Evolutionary conservation across 2,888 invertebrate species (phyloP), one percentile per base, ranked within the genome.

Genomic region (Noctua pronuba): DNA sequence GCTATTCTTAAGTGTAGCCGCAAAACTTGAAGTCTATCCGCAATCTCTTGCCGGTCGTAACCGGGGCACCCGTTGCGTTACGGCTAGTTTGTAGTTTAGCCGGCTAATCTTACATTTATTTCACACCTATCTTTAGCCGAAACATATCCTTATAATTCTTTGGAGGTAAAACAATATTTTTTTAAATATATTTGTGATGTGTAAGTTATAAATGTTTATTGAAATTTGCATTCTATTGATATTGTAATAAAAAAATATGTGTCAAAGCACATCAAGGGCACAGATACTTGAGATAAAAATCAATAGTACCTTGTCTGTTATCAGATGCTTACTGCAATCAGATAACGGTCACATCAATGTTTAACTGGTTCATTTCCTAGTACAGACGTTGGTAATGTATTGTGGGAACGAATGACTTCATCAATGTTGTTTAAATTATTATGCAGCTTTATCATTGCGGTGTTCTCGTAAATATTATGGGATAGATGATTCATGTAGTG

Each of bases 331-430:
- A 60, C 18, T 67, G 75, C n/a, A 49, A 73, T 60, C 75, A 82
- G 85, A 82, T 84, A 85, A 65, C 82, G 24, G 35, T 73, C 66
- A 73, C 81, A 75, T 85, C 72, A 70, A 73, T 80, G 31, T 68
- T 28, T 60, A 62, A 41, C 70, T 71, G 55, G 21, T 73, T 65
- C 24, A 82, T 85, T 85, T 82, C 78, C 71, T 65, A 74, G 81
- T 69, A 80, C 13, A 60, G 64, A 65, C 31, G 58, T 55, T 62
- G 71, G 70, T 80, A 55, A 73, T 72, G 16, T 72, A 35, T 69
- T 58, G 49, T 58, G 58, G 77, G 66, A 80, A 74, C n/a, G 31
- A 52, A 81, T 84, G 72, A 74, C 72, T 44, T 76, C 76, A 78
- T 24, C 28, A 28, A 60, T 78, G 62, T 75, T 79, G 24, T 66